Conservation (phyloP, 2,113 vertebrate genomes). For the Papio anubis region DNA sequence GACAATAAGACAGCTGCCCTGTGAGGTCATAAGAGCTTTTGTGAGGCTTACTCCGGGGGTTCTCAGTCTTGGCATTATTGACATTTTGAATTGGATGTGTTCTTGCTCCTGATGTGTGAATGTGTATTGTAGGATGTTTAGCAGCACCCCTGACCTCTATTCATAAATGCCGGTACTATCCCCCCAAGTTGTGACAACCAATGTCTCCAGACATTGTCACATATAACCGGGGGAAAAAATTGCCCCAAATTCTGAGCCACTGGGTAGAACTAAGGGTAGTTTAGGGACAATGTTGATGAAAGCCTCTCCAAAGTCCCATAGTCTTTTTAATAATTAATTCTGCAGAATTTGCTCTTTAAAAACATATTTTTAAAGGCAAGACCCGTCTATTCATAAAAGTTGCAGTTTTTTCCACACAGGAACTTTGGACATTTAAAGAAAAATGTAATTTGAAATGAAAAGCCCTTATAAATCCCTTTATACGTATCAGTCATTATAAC, state of each 20-base stretch:
- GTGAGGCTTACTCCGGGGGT: background rate
- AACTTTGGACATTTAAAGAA: constrained; percentile 12
- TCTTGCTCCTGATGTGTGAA: background rate
- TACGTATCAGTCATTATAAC: background rate
- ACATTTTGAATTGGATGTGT: background rate
- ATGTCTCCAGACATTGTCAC: background rate
- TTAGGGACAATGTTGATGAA: background rate
- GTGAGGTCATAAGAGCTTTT: background rate
- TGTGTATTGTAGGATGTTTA: background rate
- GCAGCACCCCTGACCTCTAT: background rate
- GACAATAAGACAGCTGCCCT: background rate
- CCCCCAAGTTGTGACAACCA: background rate
- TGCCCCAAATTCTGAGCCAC: background rate
- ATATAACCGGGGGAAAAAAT: too few species aligned
- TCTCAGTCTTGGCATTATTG: background rate
- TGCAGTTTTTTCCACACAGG: background rate
- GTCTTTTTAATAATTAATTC: background rate
- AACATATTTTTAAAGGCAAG: background rate
- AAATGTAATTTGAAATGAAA: background rate
- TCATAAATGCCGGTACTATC: background rate
- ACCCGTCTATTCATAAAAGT: background rate
- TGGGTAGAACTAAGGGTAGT: background rate
- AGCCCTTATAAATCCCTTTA: background rate
- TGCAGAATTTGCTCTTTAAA: background rate
- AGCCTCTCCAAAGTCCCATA: background rate